These are phyloP conservation scores for Isichthys henryi DNA, from an alignment of 2,113 vertebrate genomes.

Conservation along the genomic window DNA sequence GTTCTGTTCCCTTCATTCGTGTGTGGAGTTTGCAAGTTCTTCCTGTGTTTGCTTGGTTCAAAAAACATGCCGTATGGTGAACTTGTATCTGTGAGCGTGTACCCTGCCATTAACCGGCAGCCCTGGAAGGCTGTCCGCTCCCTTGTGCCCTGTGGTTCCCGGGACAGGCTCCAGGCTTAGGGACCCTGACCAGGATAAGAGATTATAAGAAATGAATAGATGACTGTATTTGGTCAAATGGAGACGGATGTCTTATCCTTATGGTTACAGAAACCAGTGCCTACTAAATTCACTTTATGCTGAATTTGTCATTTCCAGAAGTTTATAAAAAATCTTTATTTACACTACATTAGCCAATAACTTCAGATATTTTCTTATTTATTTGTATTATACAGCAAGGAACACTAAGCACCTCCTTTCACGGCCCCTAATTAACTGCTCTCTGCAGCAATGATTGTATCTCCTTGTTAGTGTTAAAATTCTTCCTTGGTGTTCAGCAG, in stretches of 20 bases:
- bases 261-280: neutral
- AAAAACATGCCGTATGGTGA: neutral
- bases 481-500: neutral
- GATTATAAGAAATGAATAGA: neutral
- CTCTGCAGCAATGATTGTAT: neutral
- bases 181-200: neutral
- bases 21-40: neutral
- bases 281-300: neutral
- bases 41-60: neutral
- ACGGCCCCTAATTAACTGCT: neutral
- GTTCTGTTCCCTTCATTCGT: neutral
- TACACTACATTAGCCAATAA: neutral
- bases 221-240: neutral
- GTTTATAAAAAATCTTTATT: neutral
- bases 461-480: neutral
- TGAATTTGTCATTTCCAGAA: neutral
- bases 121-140: neutral
- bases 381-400: neutral
- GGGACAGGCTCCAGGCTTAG: neutral
- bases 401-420: neutral
- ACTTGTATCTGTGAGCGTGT: neutral
- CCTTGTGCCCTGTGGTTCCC: neutral
- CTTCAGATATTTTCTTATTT: neutral
- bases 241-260: neutral
- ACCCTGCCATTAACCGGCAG: neutral